These are phyloP conservation scores for Malacoraja senta DNA, from an alignment of 2,797 vertebrate genomes.

Conservation along the genomic window DNA sequence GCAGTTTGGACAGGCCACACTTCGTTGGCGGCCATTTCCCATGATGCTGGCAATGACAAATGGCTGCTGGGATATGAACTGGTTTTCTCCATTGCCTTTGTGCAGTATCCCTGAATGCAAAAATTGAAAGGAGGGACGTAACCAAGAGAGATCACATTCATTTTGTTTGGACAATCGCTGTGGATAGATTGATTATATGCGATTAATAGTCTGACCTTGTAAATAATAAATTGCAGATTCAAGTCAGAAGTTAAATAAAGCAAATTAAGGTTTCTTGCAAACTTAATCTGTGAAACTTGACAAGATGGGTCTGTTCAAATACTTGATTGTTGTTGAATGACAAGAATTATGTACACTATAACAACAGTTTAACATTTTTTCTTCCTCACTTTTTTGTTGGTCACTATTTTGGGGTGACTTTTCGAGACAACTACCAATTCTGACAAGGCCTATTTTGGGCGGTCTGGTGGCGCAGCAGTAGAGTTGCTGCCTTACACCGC, in stretches of 20 bases:
- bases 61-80: slow-evolving; percentile 92
- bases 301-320: background rate
- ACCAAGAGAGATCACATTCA: background rate
- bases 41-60: slow-evolving; percentile 82
- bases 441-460: no score
- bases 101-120: slow-evolving; percentile 76
- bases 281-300: background rate
- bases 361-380: background rate
- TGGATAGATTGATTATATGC: background rate
- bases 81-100: slow-evolving; percentile 91
- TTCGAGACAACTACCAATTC: background rate
- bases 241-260: background rate
- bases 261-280: background rate
- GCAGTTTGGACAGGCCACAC: slow-evolving; percentile 83
- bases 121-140: background rate
- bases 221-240: background rate
- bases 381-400: background rate
- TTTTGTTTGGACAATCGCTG: background rate
- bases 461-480: no score
- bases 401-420: background rate
- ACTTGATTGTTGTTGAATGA: background rate
- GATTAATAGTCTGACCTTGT: background rate
- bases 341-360: no score
- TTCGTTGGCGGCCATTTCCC: slow-evolving; percentile 89
- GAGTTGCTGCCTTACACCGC: no score